These are phyloP conservation scores for Dromaius novaehollandiae DNA, from an alignment of 2,113 vertebrate genomes.

Conservation along the genomic window DNA sequence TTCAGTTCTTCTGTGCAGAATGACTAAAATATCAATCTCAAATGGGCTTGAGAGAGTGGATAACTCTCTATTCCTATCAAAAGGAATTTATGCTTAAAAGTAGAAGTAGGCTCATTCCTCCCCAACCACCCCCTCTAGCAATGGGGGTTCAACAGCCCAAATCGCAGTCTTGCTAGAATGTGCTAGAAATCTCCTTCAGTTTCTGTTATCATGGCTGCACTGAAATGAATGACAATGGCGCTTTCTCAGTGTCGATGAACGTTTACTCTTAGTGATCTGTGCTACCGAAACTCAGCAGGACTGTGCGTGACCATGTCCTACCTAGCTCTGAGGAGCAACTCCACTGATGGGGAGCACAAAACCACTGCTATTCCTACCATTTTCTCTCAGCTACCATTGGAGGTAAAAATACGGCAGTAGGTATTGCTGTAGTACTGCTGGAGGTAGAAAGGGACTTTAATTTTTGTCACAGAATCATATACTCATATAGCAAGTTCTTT, in stretches of 20 bases:
- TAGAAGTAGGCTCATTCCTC: conserved; percentile 14
- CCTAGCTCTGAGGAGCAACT: background rate
- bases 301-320: background rate
- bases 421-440: background rate
- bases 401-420: background rate
- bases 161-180: conserved; percentile 11
- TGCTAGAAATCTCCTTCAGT: background rate
- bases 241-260: background rate
- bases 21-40: background rate
- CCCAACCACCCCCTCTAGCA: background rate
- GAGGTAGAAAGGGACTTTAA: background rate
- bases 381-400: background rate
- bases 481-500: background rate
- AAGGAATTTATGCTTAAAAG: conserved; percentile 27
- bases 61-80: background rate
- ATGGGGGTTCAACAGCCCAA: conserved; percentile 38
- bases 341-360: background rate
- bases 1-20: background rate
- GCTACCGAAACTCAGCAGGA: background rate
- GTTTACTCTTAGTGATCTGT: background rate
- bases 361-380: background rate
- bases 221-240: background rate
- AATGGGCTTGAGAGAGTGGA: background rate
- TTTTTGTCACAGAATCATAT: background rate
- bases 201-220: background rate